Base-by-base conservation (phyloP, 30 jellyfish, hydroid and myxozoan genomes). In the Hydractinia echinata region DNA sequence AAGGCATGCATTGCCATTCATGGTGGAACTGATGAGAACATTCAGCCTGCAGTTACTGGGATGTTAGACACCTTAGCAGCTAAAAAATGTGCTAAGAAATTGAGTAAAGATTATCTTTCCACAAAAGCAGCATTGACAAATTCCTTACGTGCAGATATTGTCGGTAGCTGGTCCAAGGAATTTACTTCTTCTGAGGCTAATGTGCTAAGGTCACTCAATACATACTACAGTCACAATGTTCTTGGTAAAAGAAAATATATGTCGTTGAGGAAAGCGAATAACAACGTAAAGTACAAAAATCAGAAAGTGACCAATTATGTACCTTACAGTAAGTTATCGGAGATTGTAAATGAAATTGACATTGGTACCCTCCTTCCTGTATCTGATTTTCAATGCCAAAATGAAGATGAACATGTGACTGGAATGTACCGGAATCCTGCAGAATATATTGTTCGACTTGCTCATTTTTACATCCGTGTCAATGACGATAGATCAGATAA, bases 171-270 rank as follows among this genome's bases (percentile, higher is more conserved):
- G 19, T 7, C 19, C 7, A 64, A 13, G 39, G 9, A 7, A 7
- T 6, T n/a, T 51, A n/a, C 19, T 64, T 44, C 9, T 6, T 64
- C 74, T 6, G 74, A 64, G 44, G 44, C 44, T 51, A 64, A 64
- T 13, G 10, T 64, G 9, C 39, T 64, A 13, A 44, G 74, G 9
- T 64, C 74, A 64, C 18, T 64, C 19, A 7, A 64, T 64, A 13
- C 16, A n/a, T 64, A 64, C 18, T 64, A 64, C 39, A 64, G 74
- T 51, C 74, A 64, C 16, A 64, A 13, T 64, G 74, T 64, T 7
- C 7, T 64, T 7, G 74, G 18, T 7, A 30, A 13, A 64, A 13
- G 18, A 7, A 64, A 64, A 13, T 64, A 64, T 64, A 7, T 7
- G 10, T 6, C 51, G 10, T 6, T 7, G 19, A 64, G 74, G 18